Conservation (phyloP, 1,140 invertebrate species). For the Anastrepha obliqua region DNA sequence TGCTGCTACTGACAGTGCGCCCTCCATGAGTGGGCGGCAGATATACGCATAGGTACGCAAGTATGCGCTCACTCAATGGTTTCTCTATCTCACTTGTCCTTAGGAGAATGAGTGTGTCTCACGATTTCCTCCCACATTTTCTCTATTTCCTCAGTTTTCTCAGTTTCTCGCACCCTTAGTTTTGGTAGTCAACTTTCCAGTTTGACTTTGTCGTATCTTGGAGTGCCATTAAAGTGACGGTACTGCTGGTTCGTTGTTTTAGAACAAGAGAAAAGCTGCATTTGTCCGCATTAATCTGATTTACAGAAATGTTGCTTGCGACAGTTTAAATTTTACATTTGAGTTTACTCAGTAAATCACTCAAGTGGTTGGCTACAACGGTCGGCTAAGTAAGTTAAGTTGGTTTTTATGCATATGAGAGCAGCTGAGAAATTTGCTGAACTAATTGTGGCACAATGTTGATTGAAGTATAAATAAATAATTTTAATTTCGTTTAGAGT, state of each 20-base stretch:
- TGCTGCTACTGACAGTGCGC: neutral
- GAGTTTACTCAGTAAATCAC: neutral
- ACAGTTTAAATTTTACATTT: constrained; percentile 35
- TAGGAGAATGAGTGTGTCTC: neutral
- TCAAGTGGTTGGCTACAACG: neutral
- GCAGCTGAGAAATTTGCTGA: constrained; percentile 12
- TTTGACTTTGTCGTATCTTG: constrained; percentile 21
- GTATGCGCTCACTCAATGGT: too few relatives aligned
- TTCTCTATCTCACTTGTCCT: neutral
- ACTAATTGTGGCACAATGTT: constrained; percentile 38
- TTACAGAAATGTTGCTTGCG: neutral
- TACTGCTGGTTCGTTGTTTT: neutral
- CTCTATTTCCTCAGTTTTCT: neutral
- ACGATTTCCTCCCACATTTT: neutral
- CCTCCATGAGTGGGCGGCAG: too few relatives aligned
- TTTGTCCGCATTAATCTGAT: neutral
- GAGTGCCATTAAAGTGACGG: neutral
- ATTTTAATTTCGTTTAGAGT: constrained; percentile 9
- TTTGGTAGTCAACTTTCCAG: neutral
- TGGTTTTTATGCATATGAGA: constrained; percentile 27
- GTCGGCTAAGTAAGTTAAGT: constrained; percentile 1
- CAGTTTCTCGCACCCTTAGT: neutral
- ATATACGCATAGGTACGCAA: too few relatives aligned
- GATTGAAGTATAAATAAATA: neutral
- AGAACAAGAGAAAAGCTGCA: neutral